These are phyloP conservation scores for Pantelozetes paolii DNA, from an alignment of 2,888 invertebrate species.

Conservation along the genomic window DNA sequence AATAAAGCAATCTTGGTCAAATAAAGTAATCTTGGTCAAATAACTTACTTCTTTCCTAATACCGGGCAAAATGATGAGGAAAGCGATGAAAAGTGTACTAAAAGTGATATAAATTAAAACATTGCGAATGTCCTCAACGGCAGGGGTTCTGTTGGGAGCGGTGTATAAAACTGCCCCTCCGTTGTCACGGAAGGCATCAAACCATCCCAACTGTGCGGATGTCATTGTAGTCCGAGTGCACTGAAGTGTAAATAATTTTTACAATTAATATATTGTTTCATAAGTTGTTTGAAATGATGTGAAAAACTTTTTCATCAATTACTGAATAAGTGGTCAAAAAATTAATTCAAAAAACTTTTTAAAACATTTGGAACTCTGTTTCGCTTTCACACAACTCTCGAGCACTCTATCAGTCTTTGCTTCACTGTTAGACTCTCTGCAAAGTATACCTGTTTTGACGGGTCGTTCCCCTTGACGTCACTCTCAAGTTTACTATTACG, in stretches of 20 bases:
- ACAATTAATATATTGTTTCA: not conserved
- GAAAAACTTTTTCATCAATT: not conserved
- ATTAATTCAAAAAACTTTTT: not conserved
- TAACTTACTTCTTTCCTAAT: conserved; percentile 53
- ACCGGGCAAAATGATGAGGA: conserved; percentile 92
- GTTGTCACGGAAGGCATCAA: conserved; percentile 92
- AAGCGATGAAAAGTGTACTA: conserved; percentile 84
- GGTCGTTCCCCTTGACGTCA: conserved; percentile 24
- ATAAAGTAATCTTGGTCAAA: too few species aligned
- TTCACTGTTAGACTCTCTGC: not conserved
- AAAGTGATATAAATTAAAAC: conserved; percentile 81
- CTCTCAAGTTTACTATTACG: not conserved
- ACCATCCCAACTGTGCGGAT: conserved; percentile 60
- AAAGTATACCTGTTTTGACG: not conserved
- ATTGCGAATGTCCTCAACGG: conserved; percentile 84
- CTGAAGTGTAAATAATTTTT: not conserved
- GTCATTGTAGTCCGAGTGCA: conserved; percentile 1
- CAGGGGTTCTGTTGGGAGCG: conserved; percentile 89
- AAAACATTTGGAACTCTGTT: not conserved
- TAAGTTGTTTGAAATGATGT: not conserved
- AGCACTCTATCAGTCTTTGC: not conserved
- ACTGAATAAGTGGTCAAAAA: too few species aligned
- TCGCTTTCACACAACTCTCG: not conserved
- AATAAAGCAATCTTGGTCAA: too few species aligned
- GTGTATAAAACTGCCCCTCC: conserved; percentile 94